phyloP scores from a whole-genome alignment of 2,113 vertebrate genomes.

The Sander vitreus region DNA sequence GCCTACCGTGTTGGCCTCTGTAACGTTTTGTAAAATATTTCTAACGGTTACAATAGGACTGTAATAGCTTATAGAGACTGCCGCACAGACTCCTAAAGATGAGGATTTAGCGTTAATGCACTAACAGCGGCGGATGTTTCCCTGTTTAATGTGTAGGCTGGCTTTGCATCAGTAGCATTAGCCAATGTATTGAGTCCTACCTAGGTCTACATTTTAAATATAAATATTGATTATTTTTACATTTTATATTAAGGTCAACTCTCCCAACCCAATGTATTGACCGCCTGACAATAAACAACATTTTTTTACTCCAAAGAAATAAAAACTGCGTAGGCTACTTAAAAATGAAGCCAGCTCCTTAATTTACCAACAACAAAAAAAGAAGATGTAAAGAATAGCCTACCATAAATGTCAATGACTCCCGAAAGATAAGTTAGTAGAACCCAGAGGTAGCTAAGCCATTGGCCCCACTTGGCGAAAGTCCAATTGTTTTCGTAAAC shows the following conservation, averaged over 20 bases:
- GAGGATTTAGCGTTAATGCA: background rate
- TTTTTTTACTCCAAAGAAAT: background rate
- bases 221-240: background rate
- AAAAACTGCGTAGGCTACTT: background rate
- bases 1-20: background rate
- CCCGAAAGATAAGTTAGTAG: background rate
- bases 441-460: slow-evolving; percentile 10
- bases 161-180: background rate
- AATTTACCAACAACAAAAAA: background rate
- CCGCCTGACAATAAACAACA: background rate
- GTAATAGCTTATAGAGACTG: background rate
- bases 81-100: background rate
- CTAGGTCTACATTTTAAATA: background rate
- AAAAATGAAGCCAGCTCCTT: background rate
- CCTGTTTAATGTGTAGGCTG: background rate
- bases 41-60: background rate
- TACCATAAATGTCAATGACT: background rate
- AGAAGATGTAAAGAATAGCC: background rate
- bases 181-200: background rate
- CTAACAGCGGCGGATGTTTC: slow-evolving; percentile 4
- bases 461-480: slow-evolving; percentile 47
- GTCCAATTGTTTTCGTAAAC: slow-evolving; percentile 41
- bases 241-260: background rate
- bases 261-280: background rate
- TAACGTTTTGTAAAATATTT: background rate